Evolutionary conservation across 2,113 vertebrate genomes (phyloP).

Genomic region (sheep (Ovis aries)): DNA sequence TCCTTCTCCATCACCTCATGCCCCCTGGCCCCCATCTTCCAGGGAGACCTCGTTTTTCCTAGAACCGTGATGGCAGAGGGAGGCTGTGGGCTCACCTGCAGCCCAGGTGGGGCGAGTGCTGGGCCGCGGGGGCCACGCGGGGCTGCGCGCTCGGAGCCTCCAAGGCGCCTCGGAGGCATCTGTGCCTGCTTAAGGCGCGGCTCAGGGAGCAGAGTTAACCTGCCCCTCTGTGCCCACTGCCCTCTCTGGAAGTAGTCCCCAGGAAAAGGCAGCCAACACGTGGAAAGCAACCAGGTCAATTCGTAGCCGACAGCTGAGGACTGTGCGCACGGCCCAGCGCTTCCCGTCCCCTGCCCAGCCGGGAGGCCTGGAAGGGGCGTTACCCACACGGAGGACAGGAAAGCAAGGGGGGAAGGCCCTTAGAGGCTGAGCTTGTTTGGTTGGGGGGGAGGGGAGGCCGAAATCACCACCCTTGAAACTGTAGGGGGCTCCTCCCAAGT

Average conservation of each 20-base stretch:
- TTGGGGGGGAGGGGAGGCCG: accelerated
- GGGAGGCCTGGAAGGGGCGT: background rate
- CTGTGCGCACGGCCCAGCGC: accelerated
- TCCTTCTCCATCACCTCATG: background rate
- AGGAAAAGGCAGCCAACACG: background rate
- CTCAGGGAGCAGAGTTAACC: background rate
- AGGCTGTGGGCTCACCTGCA: background rate
- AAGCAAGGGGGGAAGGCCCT: background rate
- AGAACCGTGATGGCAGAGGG: accelerated
- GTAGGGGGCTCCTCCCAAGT: accelerated
- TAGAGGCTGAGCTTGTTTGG: background rate
- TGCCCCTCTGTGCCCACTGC: accelerated
- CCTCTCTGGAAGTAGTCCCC: background rate
- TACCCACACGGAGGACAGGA: too few species aligned
- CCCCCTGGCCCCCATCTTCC: background rate
- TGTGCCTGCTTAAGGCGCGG: accelerated
- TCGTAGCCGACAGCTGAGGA: background rate
- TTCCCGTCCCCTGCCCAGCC: background rate
- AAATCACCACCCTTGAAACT: accelerated
- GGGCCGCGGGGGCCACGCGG: accelerated
- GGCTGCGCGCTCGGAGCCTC: accelerated
- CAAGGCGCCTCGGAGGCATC: accelerated
- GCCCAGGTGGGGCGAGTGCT: accelerated
- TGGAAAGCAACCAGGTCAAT: background rate
- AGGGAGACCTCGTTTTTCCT: background rate